phyloP scores from a whole-genome alignment of 2,113 vertebrate species.

The Elgaria multicarinata region DNA sequence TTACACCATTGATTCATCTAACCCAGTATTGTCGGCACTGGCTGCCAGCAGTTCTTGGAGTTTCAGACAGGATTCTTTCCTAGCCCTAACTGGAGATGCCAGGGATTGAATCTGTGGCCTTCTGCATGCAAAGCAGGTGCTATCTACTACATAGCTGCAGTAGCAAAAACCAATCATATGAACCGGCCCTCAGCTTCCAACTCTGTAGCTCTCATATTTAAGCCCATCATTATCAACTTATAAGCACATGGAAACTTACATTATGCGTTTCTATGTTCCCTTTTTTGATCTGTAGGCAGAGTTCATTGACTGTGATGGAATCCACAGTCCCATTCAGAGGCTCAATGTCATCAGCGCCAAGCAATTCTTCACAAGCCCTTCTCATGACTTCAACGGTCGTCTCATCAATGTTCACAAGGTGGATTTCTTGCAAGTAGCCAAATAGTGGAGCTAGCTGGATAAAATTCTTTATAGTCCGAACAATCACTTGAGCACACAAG shows the following conservation, averaged over 20 bases:
- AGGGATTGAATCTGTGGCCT: too few relatives aligned
- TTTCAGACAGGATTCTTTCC: too few relatives aligned
- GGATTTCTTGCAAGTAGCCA: conserved; percentile 70
- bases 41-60: too few relatives aligned
- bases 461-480: conserved; percentile 68
- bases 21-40: too few relatives aligned
- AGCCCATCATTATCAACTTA: too few relatives aligned
- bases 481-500: conserved; percentile 81
- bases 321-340: not conserved
- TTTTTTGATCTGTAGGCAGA: conserved; percentile 66
- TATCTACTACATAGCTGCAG: not conserved
- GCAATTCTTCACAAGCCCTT: conserved; percentile 64
- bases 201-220: not conserved
- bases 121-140: too few relatives aligned
- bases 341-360: conserved; percentile 15
- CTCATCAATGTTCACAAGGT: conserved; percentile 84
- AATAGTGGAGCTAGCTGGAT: fast-evolving
- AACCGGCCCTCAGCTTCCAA: not conserved
- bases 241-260: conserved; percentile 69
- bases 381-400: conserved; percentile 80
- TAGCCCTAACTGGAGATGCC: too few relatives aligned
- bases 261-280: conserved; percentile 73
- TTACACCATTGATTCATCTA: too few relatives aligned
- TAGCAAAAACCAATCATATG: not conserved
- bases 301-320: conserved; percentile 23